Base-by-base conservation (phyloP, 1,140 invertebrate species). In the Diorhabda carinulata region DNA sequence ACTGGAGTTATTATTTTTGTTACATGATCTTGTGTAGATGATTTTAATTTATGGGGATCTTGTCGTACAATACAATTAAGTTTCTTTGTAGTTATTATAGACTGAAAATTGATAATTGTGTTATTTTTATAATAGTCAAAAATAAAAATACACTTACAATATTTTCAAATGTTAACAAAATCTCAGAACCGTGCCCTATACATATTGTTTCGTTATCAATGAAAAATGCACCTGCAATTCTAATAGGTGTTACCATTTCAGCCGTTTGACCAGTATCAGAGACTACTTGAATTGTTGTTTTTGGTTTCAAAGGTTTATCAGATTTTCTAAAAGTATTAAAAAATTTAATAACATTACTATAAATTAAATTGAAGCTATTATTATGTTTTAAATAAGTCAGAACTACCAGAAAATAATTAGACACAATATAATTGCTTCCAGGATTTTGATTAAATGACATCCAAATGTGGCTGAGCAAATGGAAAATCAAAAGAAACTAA, bases 301-400 rank as follows among this genome's bases (percentile, higher is more conserved):
- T 86, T 3, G 91, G 90, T 80, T 92, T 91, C 0, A 92, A 75
- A 0, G 90, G 90, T 81, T 92, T 93, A 4, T 82, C 79, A 67
- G 84, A 83, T 64, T 84, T 83, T 10, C 87, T 85, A 76, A 63
- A 75, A 61, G 10, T 7, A 9, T 25, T 1, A 25, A 25, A 25
- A 25, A 25, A 25, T 1, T 1, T 57, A 5, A 45, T 6, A 25
- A 47, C 25, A 25, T 25, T 25, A 25, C 25, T 25, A 25, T 25
- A 25, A 25, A 42, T 43, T 42, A 56, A n/a, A 42, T 44, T 6
- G 25, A 25, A 25, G 25, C 25, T 25, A 1, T 25, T 43, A 64
- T 7, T 66, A 5, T 9, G 9, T n/a, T 59, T 9, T 1, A 59
- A 9, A 10, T 66, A 56, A 0, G n/a, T 8, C n/a, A 61, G 25